Percentiles rank a stretch among this genome's conserved stretches.
Conservation (phyloP, 1,140 invertebrate species). For the Drosophila funebris region DNA sequence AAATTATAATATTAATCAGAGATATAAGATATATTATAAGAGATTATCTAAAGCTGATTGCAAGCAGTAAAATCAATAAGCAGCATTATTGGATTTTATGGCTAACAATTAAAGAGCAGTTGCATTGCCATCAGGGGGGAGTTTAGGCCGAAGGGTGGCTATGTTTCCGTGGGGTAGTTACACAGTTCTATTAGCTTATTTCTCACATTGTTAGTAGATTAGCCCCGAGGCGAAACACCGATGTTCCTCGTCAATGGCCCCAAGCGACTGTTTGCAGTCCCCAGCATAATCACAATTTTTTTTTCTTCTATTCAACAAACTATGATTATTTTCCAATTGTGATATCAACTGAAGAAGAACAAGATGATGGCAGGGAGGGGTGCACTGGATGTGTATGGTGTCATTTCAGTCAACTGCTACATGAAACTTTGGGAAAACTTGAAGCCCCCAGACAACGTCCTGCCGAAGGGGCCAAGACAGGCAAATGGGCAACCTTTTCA, state of each 20-base stretch:
- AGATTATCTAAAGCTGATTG: too few species aligned
- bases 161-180: too few species aligned
- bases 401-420: conserved; percentile 61
- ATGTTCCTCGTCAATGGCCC: conserved; percentile 4
- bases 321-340: conserved; percentile 81
- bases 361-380: not conserved
- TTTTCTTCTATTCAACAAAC: conserved; percentile 31
- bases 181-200: conserved; percentile 26
- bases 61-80: conserved; percentile 40
- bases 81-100: conserved; percentile 35
- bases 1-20: too few species aligned
- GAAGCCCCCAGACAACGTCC: conserved; percentile 32
- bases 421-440: conserved; percentile 60
- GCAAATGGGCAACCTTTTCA: conserved; percentile 28
- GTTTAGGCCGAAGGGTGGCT: not conserved
- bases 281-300: conserved; percentile 65
- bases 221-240: conserved; percentile 1
- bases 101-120: conserved; percentile 29
- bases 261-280: conserved; percentile 44
- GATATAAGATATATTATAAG: too few species aligned
- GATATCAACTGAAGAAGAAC: conserved; percentile 25
- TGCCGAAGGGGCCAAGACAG: not conserved
- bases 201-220: conserved; percentile 48
- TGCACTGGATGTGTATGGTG: conserved; percentile 4
- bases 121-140: not conserved